Evolutionary conservation across 2,888 invertebrate genomes (phyloP), one percentile per base, ranked within the genome.

Genomic region (Patella depressa): DNA sequence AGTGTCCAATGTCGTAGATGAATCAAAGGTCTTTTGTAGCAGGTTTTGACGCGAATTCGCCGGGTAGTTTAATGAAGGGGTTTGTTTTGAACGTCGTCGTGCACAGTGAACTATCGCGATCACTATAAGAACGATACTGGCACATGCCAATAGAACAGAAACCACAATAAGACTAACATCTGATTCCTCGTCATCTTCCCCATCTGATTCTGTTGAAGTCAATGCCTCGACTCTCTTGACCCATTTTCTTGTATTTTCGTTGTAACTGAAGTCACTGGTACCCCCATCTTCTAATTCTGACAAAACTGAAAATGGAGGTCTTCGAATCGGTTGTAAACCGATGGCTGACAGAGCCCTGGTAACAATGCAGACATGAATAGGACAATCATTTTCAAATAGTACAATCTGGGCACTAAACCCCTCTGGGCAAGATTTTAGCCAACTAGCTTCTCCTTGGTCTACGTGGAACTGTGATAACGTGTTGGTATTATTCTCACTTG

Each of bases 391-490:
- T 78, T 86, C 85, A 11, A 87, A 78, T 4, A 81, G 77, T 11
- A 85, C 87, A 59, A 88, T 73, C 75, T 88, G 88, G 71, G 86
- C 85, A 78, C 87, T 89, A 84, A 82, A 88, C 9, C 87, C 71
- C 15, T 71, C 11, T 1, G 71, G 71, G 34, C 71, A 71, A n/a
- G 17, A 17, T 53, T 53, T 71, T n/a, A 45, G 71, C 14, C 65
- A 65, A 9, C 65, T 11, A 19, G 65, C 17, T 17, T 17, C n/a
- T 2, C 45, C 55, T 14, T 29, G 54, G 78, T 85, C 78, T 59
- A 83, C 85, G 2, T 71, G 19, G 19, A 57, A 72, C 24, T 85
- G 73, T 14, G 78, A 73, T 12, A 74, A 74, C 29, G 57, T n/a
- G 29, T 45, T 45, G 5, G 7, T 4, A 45, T 45, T 45, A 45